Conservation (phyloP, 2,888 invertebrate genomes). For the Onthophagus sagittarius region DNA sequence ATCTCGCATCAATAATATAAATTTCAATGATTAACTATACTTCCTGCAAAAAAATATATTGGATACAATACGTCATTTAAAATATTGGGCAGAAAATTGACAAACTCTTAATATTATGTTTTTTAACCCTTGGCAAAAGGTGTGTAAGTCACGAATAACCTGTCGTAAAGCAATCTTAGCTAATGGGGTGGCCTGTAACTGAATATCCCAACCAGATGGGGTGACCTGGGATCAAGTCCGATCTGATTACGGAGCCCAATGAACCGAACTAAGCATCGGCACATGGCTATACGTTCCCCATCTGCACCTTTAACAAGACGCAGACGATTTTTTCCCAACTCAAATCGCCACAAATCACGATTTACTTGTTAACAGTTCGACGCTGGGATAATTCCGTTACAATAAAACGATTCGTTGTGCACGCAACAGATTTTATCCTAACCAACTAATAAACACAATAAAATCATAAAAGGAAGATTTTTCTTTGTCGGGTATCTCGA, state of each 20-base stretch:
- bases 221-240: conserved; percentile 32
- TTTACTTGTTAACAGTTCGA: not conserved
- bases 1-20: too few species aligned
- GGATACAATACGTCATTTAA: too few species aligned
- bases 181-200: conserved; percentile 34
- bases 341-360: not conserved
- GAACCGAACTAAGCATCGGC: conserved; percentile 33
- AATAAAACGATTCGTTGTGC: not conserved
- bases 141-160: conserved; percentile 26
- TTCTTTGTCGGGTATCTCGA: too few species aligned
- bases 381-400: not conserved
- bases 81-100: too few species aligned
- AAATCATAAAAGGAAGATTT: not conserved
- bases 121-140: conserved; percentile 30
- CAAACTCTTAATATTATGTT: conserved; percentile 26
- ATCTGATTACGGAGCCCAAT: conserved; percentile 36
- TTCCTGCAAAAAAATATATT: too few species aligned
- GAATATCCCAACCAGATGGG: conserved; percentile 33
- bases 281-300: conserved; percentile 23
- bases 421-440: not conserved
- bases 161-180: conserved; percentile 31
- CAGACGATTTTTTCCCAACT: conserved; percentile 24
- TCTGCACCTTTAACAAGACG: conserved; percentile 32
- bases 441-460: not conserved
- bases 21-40: too few species aligned